These are phyloP conservation scores for Alexandromys fortis DNA, from an alignment of 2,113 vertebrate genomes.

Conservation along the genomic window DNA sequence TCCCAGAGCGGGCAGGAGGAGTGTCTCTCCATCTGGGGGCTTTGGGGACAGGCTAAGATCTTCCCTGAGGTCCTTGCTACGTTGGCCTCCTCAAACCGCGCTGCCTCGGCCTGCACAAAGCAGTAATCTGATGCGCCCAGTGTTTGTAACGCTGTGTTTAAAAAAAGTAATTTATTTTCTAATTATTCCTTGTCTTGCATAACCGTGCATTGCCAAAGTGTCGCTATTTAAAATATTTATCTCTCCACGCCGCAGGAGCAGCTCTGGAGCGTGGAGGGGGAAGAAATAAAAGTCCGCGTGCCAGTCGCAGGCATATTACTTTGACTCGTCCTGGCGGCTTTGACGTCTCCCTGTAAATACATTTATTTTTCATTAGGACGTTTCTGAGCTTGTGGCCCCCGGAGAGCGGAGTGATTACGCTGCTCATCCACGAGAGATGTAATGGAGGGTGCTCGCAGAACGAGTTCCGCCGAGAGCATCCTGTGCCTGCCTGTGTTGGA, in stretches of 20 bases:
- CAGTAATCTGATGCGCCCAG: conserved; percentile 82
- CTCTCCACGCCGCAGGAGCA: conserved; percentile 83
- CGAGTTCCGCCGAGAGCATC: conserved; percentile 70
- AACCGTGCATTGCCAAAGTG: conserved; percentile 84
- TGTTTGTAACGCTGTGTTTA: conserved; percentile 80
- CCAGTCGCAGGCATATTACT: conserved; percentile 81
- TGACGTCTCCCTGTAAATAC: conserved; percentile 87
- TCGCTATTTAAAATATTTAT: conserved; percentile 90
- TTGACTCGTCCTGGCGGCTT: conserved; percentile 84
- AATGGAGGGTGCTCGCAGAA: conserved; percentile 77
- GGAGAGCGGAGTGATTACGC: conserved; percentile 80
- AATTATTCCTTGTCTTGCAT: conserved; percentile 91
- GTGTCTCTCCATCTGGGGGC: conserved; percentile 53
- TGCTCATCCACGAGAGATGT: conserved; percentile 79
- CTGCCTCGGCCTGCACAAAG: conserved; percentile 50
- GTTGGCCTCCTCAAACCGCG: background rate
- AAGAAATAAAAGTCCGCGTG: conserved; percentile 83
- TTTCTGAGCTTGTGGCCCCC: conserved; percentile 84
- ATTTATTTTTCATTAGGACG: conserved; percentile 88
- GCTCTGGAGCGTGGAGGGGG: conserved; percentile 85
- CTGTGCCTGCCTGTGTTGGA: fast-evolving
- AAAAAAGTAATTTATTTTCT: conserved; percentile 91
- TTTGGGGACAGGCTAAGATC: background rate
- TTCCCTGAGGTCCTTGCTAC: conserved; percentile 31
- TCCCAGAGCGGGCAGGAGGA: conserved; percentile 45